Evolutionary conservation across 2,888 invertebrate species (phyloP).

Genomic region (Meganola albula): DNA sequence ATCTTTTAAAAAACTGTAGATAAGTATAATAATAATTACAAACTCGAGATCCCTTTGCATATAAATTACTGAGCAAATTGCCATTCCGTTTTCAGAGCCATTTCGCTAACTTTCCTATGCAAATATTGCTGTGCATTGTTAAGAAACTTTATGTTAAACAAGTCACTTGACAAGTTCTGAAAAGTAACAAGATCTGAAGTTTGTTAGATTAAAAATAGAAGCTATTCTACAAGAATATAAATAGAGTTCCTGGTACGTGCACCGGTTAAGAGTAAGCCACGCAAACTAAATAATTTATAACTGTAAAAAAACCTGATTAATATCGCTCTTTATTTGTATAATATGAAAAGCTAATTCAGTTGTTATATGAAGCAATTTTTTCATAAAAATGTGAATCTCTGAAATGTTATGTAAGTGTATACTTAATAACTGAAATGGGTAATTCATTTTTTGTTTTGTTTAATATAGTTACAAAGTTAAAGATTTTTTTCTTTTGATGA

Average conservation of each 20-base stretch:
- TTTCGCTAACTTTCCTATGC: conserved; percentile 56
- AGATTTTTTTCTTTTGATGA: too few relatives aligned
- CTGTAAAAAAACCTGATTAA: too few relatives aligned
- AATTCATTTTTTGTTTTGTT: too few relatives aligned
- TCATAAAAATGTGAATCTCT: too few relatives aligned
- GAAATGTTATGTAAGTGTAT: too few relatives aligned
- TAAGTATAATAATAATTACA: conserved; percentile 57
- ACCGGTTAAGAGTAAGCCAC: too few relatives aligned
- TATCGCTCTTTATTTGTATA: too few relatives aligned
- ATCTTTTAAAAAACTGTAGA: neutral
- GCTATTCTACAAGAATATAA: conserved; percentile 19
- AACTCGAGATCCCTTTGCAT: conserved; percentile 62
- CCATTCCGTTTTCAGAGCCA: conserved; percentile 53
- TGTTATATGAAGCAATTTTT: too few relatives aligned
- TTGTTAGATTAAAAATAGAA: conserved; percentile 26
- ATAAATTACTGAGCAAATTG: conserved; percentile 59
- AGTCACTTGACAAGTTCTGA: conserved; percentile 42
- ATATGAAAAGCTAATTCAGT: too few relatives aligned
- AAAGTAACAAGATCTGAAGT: conserved; percentile 33
- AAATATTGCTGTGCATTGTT: conserved; percentile 50
- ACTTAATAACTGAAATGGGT: too few relatives aligned
- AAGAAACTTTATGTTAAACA: conserved; percentile 57
- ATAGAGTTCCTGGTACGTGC: conserved; percentile 12
- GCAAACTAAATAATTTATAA: too few relatives aligned
- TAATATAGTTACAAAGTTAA: too few relatives aligned